Conservation (phyloP, 2,888 invertebrate species). For the Lissocephala sabroskyi region DNA sequence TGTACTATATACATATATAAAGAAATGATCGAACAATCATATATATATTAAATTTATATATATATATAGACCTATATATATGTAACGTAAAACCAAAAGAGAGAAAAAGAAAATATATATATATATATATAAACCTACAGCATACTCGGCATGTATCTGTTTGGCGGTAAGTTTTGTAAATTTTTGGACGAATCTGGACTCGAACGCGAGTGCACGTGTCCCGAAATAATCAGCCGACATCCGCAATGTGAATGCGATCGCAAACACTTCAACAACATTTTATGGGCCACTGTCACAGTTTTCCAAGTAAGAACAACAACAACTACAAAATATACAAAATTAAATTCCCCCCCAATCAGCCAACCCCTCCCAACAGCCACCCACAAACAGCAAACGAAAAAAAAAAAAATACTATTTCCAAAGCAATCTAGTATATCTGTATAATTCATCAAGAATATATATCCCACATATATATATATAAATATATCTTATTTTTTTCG, state of each 20-base stretch:
- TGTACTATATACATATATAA: no score
- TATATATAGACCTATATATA: constrained; percentile 31
- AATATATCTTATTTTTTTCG: neutral
- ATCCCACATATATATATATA: constrained; percentile 4
- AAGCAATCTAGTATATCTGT: neutral
- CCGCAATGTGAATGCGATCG: constrained; percentile 96
- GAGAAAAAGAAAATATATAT: constrained; percentile 23
- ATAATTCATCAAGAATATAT: neutral
- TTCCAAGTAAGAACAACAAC: constrained; percentile 87
- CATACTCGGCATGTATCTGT: constrained; percentile 99
- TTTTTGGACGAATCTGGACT: constrained; percentile 88
- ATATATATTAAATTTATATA: constrained; percentile 4
- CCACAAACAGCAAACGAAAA: neutral
- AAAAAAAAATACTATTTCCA: constrained; percentile 18
- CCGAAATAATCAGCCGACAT: constrained; percentile 90
- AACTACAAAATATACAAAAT: constrained; percentile 10
- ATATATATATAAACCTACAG: constrained; percentile 75
- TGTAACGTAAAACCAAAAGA: constrained; percentile 1
- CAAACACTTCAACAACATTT: constrained; percentile 98
- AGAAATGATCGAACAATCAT: no score
- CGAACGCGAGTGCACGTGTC: constrained; percentile 93
- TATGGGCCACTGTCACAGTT: constrained; percentile 97
- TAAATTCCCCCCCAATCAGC: constrained; percentile 11
- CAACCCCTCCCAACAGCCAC: constrained; percentile 1
- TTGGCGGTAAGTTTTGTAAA: constrained; percentile 99